These are phyloP conservation scores for Eolophus roseicapilla DNA, from an alignment of 2,113 vertebrate genomes.

Conservation along the genomic window DNA sequence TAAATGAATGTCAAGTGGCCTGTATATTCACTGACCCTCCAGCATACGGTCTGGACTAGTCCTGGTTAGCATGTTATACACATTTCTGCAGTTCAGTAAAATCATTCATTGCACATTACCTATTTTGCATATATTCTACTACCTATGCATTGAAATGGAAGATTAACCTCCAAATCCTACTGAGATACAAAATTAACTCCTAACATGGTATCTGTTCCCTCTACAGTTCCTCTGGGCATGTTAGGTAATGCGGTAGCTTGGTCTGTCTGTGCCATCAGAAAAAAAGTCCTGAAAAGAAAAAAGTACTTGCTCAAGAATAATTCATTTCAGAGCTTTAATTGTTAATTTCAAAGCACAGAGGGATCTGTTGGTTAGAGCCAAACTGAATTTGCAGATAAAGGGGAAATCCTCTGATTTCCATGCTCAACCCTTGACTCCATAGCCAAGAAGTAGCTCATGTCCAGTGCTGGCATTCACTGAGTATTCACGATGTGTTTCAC, in stretches of 20 bases:
- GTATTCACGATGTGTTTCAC: not conserved
- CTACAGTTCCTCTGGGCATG: not conserved
- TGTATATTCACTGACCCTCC: not conserved
- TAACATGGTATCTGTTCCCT: not conserved
- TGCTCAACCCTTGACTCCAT: not conserved
- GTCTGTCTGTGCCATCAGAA: not conserved
- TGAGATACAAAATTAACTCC: not conserved
- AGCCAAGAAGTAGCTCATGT: not conserved
- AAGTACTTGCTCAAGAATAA: not conserved
- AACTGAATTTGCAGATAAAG: not conserved
- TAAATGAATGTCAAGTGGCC: not conserved
- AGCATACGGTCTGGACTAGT: not conserved
- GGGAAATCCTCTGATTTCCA: not conserved
- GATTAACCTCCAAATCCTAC: not conserved
- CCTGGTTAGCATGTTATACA: not conserved
- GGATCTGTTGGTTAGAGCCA: not conserved
- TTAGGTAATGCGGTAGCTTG: not conserved
- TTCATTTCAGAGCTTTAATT: not conserved
- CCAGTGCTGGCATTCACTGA: rapidly evolving
- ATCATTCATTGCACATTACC: not conserved
- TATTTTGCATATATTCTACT: not conserved
- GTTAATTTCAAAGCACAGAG: not conserved
- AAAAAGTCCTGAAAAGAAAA: not conserved
- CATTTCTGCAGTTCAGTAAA: not conserved
- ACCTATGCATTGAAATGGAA: not conserved